phyloP scores from a whole-genome alignment of 2,113 vertebrate species.

The Melanocharis versteri region DNA sequence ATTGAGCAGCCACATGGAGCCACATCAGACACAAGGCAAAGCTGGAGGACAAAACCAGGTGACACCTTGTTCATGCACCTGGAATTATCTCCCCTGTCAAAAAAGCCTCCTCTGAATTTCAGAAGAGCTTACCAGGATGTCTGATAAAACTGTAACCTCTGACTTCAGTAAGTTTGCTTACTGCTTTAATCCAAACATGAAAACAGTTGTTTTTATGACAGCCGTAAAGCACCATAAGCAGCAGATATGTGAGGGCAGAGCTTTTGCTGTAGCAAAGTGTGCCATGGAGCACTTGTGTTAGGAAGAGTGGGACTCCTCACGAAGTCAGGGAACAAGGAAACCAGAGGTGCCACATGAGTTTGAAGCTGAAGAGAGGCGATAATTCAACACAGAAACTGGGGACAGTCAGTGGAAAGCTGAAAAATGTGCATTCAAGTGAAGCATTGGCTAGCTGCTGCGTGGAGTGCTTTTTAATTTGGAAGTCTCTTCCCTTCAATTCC shows the following conservation, averaged over 20 bases:
- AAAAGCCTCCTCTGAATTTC: background rate
- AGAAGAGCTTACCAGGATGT: background rate
- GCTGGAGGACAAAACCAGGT: background rate
- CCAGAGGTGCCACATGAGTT: rapidly evolving
- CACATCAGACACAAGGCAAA: background rate
- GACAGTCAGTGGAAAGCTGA: background rate
- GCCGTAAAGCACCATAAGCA: background rate
- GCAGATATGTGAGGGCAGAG: background rate
- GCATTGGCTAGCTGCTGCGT: background rate
- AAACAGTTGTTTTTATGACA: background rate
- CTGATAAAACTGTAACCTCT: background rate
- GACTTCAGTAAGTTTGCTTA: background rate
- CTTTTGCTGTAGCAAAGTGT: background rate
- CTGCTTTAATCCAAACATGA: background rate
- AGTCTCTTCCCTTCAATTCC: background rate
- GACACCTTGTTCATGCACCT: background rate
- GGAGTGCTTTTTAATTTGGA: background rate
- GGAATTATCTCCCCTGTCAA: background rate
- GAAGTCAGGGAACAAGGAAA: background rate
- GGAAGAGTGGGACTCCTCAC: background rate
- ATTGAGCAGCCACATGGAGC: background rate
- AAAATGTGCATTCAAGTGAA: background rate
- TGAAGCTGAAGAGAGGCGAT: background rate
- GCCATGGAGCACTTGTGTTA: background rate
- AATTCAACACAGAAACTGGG: background rate